A percentile compares a stretch with the other conserved stretches of the same genome.
Conservation (phyloP, 1,140 invertebrate species). For the Berghia stephanieae region DNA sequence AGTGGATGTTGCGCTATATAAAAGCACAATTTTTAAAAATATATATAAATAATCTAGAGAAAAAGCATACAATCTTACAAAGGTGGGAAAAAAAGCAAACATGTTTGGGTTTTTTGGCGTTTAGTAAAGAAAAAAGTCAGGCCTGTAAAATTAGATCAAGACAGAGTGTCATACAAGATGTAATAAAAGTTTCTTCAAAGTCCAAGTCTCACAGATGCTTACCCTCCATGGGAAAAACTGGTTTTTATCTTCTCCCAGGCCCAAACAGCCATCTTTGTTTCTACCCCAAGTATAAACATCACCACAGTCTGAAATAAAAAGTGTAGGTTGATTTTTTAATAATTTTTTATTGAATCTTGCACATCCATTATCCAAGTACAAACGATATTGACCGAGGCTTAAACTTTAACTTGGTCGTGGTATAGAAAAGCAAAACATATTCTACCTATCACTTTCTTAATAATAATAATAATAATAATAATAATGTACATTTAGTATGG, state of each 20-base stretch:
- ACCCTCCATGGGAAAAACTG: conserved; percentile 90
- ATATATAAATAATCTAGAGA: too few species aligned
- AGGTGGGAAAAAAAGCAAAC: not conserved
- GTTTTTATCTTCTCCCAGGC: conserved; percentile 80
- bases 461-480: too few species aligned
- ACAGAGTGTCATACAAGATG: not conserved
- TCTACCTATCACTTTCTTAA: too few species aligned
- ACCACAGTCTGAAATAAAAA: conserved; percentile 67
- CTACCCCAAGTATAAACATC: conserved; percentile 91
- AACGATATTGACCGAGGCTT: not conserved
- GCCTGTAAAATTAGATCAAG: not conserved
- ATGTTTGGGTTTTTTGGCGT: not conserved
- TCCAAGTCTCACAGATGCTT: conserved; percentile 48
- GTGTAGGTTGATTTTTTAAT: not conserved
- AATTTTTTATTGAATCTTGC: not conserved
- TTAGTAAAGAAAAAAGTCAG: not conserved
- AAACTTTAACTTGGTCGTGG: not conserved
- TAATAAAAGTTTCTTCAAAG: too few species aligned
- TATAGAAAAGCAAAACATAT: not conserved
- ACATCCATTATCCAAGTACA: not conserved
- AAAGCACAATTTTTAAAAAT: too few species aligned
- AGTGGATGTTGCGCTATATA: too few species aligned
- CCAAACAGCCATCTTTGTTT: conserved; percentile 84
- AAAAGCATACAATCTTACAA: too few species aligned
- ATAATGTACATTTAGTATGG: too few species aligned